Conservation (phyloP, 2,113 vertebrate species). For the Myxocyprinus asiaticus region DNA sequence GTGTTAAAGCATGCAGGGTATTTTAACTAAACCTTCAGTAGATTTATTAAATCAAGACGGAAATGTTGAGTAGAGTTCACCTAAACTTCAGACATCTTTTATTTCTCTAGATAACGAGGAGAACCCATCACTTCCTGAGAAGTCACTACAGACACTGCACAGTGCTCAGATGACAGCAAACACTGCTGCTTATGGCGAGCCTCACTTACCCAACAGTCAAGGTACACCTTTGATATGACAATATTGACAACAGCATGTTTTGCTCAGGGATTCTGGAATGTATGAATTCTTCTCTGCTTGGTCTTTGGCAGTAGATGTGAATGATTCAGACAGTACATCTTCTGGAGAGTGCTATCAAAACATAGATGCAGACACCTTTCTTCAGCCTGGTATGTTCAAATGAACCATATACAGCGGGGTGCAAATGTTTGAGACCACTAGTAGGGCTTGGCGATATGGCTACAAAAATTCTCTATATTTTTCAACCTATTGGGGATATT, state of each 20-base stretch:
- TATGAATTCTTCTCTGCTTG: too few relatives aligned
- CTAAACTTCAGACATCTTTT: not conserved
- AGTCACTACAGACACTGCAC: slow-evolving; percentile 19
- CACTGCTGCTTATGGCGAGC: not conserved
- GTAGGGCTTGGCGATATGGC: too few relatives aligned
- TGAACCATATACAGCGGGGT: too few relatives aligned
- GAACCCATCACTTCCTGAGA: slow-evolving; percentile 43
- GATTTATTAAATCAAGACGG: not conserved
- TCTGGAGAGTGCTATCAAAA: slow-evolving; percentile 58
- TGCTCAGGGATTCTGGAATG: too few relatives aligned
- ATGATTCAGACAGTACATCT: slow-evolving; percentile 52
- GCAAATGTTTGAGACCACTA: too few relatives aligned
- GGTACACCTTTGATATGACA: not conserved
- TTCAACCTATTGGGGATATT: too few relatives aligned
- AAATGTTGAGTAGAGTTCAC: not conserved
- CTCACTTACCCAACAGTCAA: not conserved
- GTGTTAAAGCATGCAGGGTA: not conserved
- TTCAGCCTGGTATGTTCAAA: slow-evolving; percentile 38
- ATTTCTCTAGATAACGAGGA: slow-evolving; percentile 37
- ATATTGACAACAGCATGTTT: too few relatives aligned
- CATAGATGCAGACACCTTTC: not conserved
- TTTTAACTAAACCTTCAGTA: not conserved
- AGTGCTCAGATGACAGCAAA: slow-evolving; percentile 28
- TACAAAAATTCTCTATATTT: too few relatives aligned
- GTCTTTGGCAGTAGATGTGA: not conserved